Evolutionary conservation across 2,113 vertebrate species (phyloP), one percentile per base, ranked within the genome.

Genomic region (Anseranas semipalmata): DNA sequence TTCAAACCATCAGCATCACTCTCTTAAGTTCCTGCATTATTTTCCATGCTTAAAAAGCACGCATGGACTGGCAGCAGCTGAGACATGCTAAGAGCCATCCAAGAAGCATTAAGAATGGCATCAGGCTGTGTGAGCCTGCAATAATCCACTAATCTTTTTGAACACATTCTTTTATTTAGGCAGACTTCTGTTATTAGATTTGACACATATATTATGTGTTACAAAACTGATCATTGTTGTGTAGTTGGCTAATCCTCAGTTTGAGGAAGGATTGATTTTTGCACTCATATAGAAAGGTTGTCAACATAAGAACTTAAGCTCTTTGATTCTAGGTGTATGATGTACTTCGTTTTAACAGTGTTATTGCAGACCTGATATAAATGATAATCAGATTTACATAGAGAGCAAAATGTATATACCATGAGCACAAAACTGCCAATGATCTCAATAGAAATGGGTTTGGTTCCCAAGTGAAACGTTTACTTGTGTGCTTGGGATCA

Each of bases 81-180:
- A 85, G 60, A 87, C 6, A 0, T 56, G 52, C 80, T 83, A 78
- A 87, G 95, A 96, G 60, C 75, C 79, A 53, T 79, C 70, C 80
- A 66, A 90, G 62, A 52, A 88, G 63, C 71, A 63, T 56, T 46
- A 86, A 87, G 94, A 85, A 70, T 93, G 68, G 20, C 84, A 94
- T 94, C 81, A 75, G 59, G 59, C 15, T 79, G 33, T 32, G 60
- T 48, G 86, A 96, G 84, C 60, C 81, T 65, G 65, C 74, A 82
- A 50, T 92, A 95, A 97, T 90, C 93, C 80, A 27, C 28, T 96
- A 93, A 96, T 94, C 86, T 85, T 94, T 96, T 74, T 43, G 27
- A 96, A 94, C 53, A 87, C 46, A 32, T 70, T 71, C 48, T 89
- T 94, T 94, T 74, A 63, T 93, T 92, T 77, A 66, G 87, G 62